Evolutionary conservation across 2,113 vertebrate genomes (phyloP).

Genomic region (Gobio gobio): DNA sequence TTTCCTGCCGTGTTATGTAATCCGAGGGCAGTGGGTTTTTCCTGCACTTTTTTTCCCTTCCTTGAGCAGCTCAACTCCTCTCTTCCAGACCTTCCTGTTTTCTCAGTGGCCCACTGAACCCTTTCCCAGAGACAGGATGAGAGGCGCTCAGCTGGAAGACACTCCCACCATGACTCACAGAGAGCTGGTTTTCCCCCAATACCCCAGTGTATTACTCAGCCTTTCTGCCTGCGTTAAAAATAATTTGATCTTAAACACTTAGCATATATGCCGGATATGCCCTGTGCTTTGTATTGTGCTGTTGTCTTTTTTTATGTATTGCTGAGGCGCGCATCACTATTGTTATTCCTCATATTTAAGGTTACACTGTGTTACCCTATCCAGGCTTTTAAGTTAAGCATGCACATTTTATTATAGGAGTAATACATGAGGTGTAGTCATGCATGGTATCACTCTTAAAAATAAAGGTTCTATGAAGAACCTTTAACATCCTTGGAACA

Average conservation of each 20-base stretch:
- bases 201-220: constrained; percentile 21
- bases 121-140: constrained; percentile 48
- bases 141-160: constrained; percentile 35
- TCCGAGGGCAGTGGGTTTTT: constrained; percentile 59
- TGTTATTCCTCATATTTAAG: neutral
- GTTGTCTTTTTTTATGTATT: neutral
- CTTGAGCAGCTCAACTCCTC: neutral
- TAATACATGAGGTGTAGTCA: neutral
- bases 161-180: constrained; percentile 17
- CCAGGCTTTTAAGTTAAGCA: neutral
- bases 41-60: constrained; percentile 40
- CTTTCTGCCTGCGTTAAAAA: neutral
- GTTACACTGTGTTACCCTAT: neutral
- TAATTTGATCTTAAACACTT: neutral
- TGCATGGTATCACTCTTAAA: too few species aligned
- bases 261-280: neutral
- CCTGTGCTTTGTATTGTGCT: neutral
- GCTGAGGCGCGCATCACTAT: neutral
- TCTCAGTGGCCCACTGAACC: constrained; percentile 43
- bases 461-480: too few species aligned
- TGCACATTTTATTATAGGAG: neutral
- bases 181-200: constrained; percentile 2
- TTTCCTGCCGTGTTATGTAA: constrained; percentile 76
- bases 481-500: too few species aligned
- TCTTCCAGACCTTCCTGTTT: constrained; percentile 59